Conservation (phyloP, 2,113 vertebrate species). For the Phrynosoma blainvillii region DNA sequence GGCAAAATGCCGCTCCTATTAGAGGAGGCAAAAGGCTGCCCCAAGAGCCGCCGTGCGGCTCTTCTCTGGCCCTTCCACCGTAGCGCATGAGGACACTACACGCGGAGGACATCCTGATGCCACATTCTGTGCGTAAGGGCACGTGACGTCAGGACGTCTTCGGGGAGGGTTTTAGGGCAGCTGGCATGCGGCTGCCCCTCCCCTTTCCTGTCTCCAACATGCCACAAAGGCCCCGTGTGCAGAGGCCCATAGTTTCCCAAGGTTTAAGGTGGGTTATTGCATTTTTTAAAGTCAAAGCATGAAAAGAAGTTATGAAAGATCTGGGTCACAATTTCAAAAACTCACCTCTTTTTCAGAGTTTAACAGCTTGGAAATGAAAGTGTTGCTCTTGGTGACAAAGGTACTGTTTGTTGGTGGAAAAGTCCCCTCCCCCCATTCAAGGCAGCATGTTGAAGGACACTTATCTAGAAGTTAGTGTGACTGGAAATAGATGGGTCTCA, state of each 20-base stretch:
- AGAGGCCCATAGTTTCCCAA: neutral
- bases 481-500: neutral
- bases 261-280: neutral
- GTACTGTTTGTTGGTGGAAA: neutral
- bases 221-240: too few relatives aligned
- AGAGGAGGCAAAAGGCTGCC: too few relatives aligned
- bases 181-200: too few relatives aligned
- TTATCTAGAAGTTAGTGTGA: neutral
- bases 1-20: too few relatives aligned
- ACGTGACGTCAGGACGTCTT: too few relatives aligned
- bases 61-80: too few relatives aligned
- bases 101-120: too few relatives aligned
- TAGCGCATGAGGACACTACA: too few relatives aligned
- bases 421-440: neutral
- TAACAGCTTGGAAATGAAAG: slow-evolving; percentile 9
- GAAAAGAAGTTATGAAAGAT: slow-evolving; percentile 6
- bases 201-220: too few relatives aligned
- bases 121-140: too few relatives aligned
- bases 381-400: neutral
- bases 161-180: too few relatives aligned
- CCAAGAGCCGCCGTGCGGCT: too few relatives aligned
- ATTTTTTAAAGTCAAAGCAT: neutral
- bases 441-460: neutral
- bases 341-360: neutral
- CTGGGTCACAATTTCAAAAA: slow-evolving; percentile 5